A percentile compares a stretch with the other conserved stretches of the same genome.
Evolutionary conservation across 2,888 invertebrate species (phyloP).

Genomic region (Nasonia oneida): DNA sequence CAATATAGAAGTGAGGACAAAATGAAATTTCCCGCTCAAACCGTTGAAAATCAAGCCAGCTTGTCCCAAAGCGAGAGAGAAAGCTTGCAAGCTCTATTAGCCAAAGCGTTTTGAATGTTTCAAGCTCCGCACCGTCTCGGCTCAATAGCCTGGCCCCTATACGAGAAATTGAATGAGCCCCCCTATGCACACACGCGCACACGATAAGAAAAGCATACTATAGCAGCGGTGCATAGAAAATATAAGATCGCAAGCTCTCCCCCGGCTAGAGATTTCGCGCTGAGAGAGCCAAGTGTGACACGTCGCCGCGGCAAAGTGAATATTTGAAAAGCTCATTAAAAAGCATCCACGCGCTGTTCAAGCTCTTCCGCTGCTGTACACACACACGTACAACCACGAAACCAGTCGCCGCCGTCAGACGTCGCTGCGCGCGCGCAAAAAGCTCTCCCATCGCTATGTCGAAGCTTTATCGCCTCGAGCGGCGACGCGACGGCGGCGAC

Average conservation of each 20-base stretch:
- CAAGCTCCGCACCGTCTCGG: not conserved
- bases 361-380: not conserved
- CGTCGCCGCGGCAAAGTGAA: conserved; percentile 47
- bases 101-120: conserved; percentile 36
- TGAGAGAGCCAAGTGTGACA: conserved; percentile 1
- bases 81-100: conserved; percentile 31
- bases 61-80: not conserved
- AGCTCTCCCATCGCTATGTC: conserved; percentile 16
- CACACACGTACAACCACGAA: not conserved
- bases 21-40: no score
- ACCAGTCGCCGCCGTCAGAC: conserved; percentile 4
- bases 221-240: not conserved
- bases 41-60: no score
- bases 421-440: conserved; percentile 26
- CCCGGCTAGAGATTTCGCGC: not conserved
- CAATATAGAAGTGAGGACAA: no score
- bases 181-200: not conserved
- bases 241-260: not conserved
- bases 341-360: conserved; percentile 20
- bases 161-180: conserved; percentile 46
- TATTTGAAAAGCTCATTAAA: conserved; percentile 60
- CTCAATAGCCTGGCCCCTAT: conserved; percentile 29
- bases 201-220: not conserved
- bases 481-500: conserved; percentile 4
- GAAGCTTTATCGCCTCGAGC: conserved; percentile 33